Conservation (phyloP, 2,113 vertebrate species). For the Triplophysa dalaica region DNA sequence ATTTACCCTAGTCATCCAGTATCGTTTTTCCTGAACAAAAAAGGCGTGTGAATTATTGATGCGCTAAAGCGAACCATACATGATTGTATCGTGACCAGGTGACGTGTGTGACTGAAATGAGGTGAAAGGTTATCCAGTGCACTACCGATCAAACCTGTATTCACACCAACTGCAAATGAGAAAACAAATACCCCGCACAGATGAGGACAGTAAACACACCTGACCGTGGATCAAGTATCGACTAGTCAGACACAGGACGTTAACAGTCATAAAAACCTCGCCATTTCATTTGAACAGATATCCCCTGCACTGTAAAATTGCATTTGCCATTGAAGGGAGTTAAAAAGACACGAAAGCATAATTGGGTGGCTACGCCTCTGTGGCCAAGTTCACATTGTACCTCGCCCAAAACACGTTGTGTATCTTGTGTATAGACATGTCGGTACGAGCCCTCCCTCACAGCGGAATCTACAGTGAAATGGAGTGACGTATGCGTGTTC, state of each 20-base stretch:
- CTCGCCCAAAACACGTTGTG: slow-evolving; percentile 63
- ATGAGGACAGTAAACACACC: slow-evolving; percentile 5
- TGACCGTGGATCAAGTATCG: neutral
- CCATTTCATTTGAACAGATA: slow-evolving; percentile 57
- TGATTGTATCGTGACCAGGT: neutral
- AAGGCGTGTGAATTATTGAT: neutral
- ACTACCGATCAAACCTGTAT: slow-evolving; percentile 15
- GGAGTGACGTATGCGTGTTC: slow-evolving; percentile 32
- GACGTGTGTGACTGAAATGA: slow-evolving; percentile 8
- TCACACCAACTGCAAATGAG: neutral
- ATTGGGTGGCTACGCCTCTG: slow-evolving; percentile 66
- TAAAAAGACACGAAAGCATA: slow-evolving; percentile 66
- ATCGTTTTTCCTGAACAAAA: neutral
- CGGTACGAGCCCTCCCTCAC: slow-evolving; percentile 38
- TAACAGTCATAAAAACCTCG: slow-evolving; percentile 27
- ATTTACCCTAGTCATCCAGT: neutral
- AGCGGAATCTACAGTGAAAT: slow-evolving; percentile 43
- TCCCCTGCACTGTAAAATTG: slow-evolving; percentile 4
- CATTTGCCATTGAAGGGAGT: slow-evolving; percentile 44
- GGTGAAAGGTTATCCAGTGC: slow-evolving; percentile 40
- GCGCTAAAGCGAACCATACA: neutral
- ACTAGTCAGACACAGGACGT: neutral
- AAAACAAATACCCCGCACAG: neutral
- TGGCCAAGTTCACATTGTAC: slow-evolving; percentile 64
- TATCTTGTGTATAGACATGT: slow-evolving; percentile 69